A percentile compares a stretch with the other conserved stretches of the same genome.
Evolutionary conservation across 2,797 vertebrate species (phyloP).

Genomic region (Hydrolagus colliei): DNA sequence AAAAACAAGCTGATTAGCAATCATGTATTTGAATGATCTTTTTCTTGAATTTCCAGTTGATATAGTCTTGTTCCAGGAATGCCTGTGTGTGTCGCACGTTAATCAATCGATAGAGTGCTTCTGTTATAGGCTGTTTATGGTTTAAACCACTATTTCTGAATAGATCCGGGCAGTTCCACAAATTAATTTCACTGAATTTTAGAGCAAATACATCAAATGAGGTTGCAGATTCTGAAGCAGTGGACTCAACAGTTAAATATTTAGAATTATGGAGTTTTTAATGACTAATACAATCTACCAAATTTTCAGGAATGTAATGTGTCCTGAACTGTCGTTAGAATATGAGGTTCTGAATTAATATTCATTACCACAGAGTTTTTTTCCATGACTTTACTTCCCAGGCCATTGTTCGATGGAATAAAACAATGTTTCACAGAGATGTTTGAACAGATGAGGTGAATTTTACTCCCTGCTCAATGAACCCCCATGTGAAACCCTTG

Average conservation of each 20-base stretch:
- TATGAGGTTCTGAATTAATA: not conserved
- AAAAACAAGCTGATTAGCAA: too few species aligned
- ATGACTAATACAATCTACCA: not conserved
- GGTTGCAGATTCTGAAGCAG: too few species aligned
- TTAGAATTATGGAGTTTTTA: not conserved
- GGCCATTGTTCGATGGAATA: not conserved
- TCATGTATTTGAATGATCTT: too few species aligned
- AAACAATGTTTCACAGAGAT: not conserved
- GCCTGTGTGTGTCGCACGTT: too few species aligned
- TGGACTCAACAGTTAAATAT: not conserved
- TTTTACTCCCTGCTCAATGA: not conserved
- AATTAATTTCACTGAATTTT: too few species aligned
- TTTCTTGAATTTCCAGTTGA: too few species aligned
- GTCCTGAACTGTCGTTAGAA: not conserved
- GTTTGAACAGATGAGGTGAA: not conserved
- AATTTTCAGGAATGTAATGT: not conserved
- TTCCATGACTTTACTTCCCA: not conserved
- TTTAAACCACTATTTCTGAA: too few species aligned
- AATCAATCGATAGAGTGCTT: too few species aligned
- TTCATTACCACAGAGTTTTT: not conserved
- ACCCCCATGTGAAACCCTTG: not conserved
- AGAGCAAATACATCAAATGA: too few species aligned
- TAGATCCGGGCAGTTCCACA: too few species aligned
- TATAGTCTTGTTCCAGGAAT: too few species aligned
- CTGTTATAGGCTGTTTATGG: too few species aligned